phyloP scores from a whole-genome alignment of 2,797 vertebrate genomes.

The Sciaenops ocellatus region DNA sequence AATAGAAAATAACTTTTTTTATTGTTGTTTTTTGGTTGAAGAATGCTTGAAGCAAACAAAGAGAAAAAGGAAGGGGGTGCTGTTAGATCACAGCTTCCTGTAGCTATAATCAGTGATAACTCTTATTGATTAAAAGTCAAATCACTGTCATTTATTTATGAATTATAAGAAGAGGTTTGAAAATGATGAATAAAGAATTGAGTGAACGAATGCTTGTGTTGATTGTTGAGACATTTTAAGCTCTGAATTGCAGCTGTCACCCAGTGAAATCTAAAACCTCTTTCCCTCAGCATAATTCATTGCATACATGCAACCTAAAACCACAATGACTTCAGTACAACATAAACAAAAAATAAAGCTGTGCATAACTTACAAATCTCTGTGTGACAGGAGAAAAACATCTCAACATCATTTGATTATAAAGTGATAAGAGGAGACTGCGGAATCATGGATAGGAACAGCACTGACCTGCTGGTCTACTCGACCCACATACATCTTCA shows the following conservation, averaged over 20 bases:
- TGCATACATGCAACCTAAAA: constrained; percentile 61
- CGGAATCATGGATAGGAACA: constrained; percentile 84
- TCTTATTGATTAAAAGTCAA: neutral
- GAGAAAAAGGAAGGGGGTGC: neutral
- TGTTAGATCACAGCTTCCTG: neutral
- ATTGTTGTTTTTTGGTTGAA: neutral
- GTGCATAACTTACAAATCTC: constrained; percentile 45
- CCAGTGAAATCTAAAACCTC: constrained; percentile 71
- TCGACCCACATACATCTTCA: neutral
- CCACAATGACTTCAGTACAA: constrained; percentile 60
- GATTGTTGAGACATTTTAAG: constrained; percentile 68
- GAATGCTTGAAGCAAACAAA: neutral
- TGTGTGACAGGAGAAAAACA: constrained; percentile 7
- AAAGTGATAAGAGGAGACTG: constrained; percentile 41
- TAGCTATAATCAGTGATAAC: neutral
- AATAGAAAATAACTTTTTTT: neutral
- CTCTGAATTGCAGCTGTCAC: constrained; percentile 73
- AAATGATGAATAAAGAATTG: constrained; percentile 33
- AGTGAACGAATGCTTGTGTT: constrained; percentile 21
- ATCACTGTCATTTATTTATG: neutral
- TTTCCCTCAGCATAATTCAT: constrained; percentile 67
- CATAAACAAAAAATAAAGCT: constrained; percentile 62
- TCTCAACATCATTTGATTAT: constrained; percentile 17
- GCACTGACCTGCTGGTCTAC: neutral
- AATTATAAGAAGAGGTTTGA: neutral